phyloP scores from a whole-genome alignment of 2,797 vertebrate species.

The Poecilia velifera region DNA sequence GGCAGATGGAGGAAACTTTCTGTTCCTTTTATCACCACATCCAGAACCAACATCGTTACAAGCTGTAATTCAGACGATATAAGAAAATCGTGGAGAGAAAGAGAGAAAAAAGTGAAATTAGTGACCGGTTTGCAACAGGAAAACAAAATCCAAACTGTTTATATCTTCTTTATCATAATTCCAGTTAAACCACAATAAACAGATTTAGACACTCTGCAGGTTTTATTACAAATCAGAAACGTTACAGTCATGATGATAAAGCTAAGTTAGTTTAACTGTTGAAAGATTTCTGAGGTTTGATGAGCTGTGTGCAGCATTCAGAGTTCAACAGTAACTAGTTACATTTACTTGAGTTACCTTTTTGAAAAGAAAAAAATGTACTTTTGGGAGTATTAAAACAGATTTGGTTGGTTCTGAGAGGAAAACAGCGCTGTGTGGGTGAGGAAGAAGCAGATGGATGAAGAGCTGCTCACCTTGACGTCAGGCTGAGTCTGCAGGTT shows the following conservation, averaged over 20 bases:
- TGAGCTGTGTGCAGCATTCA: too few species aligned
- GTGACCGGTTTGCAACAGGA: background rate
- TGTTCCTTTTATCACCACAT: background rate
- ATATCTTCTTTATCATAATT: background rate
- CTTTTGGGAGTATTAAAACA: too few species aligned
- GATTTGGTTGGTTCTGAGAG: background rate
- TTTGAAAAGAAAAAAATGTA: too few species aligned
- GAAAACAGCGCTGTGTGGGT: background rate
- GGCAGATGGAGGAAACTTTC: background rate
- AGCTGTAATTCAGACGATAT: too few species aligned
- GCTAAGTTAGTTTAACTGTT: too few species aligned
- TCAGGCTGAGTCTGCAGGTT: too few species aligned
- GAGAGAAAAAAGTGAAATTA: background rate
- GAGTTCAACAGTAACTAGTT: too few species aligned
- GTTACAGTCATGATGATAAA: too few species aligned
- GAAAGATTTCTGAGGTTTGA: too few species aligned
- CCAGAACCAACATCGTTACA: background rate
- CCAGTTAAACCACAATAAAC: background rate
- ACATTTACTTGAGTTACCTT: too few species aligned
- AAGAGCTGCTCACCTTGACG: conserved; percentile 79
- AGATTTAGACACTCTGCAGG: background rate
- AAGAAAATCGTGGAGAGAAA: background rate
- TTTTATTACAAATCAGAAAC: background rate
- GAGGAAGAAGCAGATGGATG: background rate
- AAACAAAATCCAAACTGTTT: background rate